Evolutionary conservation across 2,888 invertebrate genomes (phyloP), one percentile per base, ranked within the genome.

Genomic region (Schizotus pectinicornis): DNA sequence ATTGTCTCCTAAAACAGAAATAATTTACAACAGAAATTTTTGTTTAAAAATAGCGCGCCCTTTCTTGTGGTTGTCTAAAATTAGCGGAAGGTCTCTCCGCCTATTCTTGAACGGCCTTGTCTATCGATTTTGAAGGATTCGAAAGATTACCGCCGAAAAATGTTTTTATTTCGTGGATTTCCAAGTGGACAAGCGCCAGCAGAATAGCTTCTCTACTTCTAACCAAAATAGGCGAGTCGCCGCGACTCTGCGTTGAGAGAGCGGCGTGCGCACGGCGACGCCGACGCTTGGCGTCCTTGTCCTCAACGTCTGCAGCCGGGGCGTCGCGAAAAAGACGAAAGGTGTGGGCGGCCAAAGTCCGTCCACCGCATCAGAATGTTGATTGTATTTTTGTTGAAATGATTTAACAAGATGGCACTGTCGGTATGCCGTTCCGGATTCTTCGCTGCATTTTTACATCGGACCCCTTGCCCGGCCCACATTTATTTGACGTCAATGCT

Each of bases 201-300:
- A 55, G 57, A 54, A 51, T 56, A 31, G 11, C 58, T 61, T 39
- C 58, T 48, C 56, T 41, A 53, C 56, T 57, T 67, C 57, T 59
- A 54, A 51, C 64, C 64, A 65, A 65, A 65, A 65, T 65, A 65
- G 64, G 64, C 61, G 61, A 60, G 53, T 63, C 52, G 56, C 43
- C 43, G 35, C 47, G 45, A 38, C 46, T 57, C 35, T 41, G 53
- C 7, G 51, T 45, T 41, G 54, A n/a, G n/a, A n/a, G 54, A 35
- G 32, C 13, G 54, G 41, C 59, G 50, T 63, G 63, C 61, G 61
- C 64, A 45, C 34, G 38, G 13, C 39, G 46, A 9, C 49, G 39
- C 31, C 45, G 54, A 46, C 35, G 56, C 37, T 34, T 14, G 47
- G 22, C 52, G 51, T 53, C 59, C 38, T 48, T 39, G 53, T 45